These are phyloP conservation scores for Epinotia brunnichana DNA, from an alignment of 2,888 invertebrate species.

Conservation along the genomic window DNA sequence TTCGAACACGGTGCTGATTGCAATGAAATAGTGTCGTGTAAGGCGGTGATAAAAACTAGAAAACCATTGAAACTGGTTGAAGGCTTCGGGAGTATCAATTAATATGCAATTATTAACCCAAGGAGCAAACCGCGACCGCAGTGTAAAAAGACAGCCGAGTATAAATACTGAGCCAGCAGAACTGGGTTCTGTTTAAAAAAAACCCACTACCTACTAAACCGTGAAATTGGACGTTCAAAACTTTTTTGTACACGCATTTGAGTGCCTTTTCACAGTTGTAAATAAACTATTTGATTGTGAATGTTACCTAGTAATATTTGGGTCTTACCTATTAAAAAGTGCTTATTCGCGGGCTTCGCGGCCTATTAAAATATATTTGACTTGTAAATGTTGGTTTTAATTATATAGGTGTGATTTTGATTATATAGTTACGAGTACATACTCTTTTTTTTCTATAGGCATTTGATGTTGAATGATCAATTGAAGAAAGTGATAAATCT, in stretches of 20 bases:
- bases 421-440: too few relatives aligned
- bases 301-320: too few relatives aligned
- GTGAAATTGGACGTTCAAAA: background rate
- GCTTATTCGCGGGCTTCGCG: too few relatives aligned
- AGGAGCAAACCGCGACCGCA: slow-evolving; percentile 38
- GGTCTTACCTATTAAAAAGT: background rate
- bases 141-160: background rate
- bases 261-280: too few relatives aligned
- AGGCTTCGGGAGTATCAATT: slow-evolving; percentile 41
- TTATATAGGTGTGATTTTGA: too few relatives aligned
- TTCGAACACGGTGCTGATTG: background rate
- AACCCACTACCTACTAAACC: background rate
- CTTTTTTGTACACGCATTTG: background rate
- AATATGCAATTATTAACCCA: slow-evolving; percentile 40
- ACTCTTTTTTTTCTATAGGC: too few relatives aligned
- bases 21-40: background rate
- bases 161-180: background rate
- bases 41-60: slow-evolving; percentile 34
- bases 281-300: too few relatives aligned
- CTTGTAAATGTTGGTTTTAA: too few relatives aligned
- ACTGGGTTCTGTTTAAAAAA: slow-evolving; percentile 15
- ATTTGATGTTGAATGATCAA: too few relatives aligned
- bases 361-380: too few relatives aligned
- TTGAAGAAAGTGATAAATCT: too few relatives aligned
- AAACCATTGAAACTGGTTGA: slow-evolving; percentile 24